Conservation (phyloP, 2,888 invertebrate genomes). For the Tachina grossa region DNA sequence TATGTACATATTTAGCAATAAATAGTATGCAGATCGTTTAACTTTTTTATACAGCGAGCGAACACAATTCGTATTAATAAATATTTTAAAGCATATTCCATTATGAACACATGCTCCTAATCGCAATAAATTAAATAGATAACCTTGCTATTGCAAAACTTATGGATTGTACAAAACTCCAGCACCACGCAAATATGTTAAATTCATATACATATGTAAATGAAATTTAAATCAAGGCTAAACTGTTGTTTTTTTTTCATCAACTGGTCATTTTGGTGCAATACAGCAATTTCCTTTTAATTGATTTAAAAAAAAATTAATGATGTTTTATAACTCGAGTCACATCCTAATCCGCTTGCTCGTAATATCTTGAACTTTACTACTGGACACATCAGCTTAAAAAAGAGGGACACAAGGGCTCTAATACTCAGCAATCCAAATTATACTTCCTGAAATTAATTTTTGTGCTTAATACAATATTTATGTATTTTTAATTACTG, state of each 20-base stretch:
- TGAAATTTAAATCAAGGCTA: constrained; percentile 17
- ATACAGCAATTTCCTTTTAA: no score
- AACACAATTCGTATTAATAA: neutral
- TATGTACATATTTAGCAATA: no score
- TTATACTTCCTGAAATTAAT: no score
- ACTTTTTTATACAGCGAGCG: neutral
- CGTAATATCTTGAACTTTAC: no score
- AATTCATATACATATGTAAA: neutral
- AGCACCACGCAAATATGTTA: neutral
- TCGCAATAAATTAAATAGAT: neutral
- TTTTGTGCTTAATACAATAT: no score
- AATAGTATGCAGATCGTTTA: neutral
- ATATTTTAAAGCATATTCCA: neutral
- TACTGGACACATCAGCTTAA: no score
- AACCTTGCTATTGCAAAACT: constrained; percentile 16
- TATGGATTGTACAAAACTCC: neutral
- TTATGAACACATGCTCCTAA: constrained; percentile 4
- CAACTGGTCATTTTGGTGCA: neutral
- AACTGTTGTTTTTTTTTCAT: neutral
- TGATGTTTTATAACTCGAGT: no score
- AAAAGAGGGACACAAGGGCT: no score
- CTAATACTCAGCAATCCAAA: no score
- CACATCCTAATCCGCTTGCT: no score
- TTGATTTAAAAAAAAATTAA: neutral
- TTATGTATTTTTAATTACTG: no score